Percentiles rank a stretch among this genome's conserved stretches.
These are phyloP conservation scores for Leucania comma DNA, from an alignment of 2,888 invertebrate genomes.

Conservation along the genomic window DNA sequence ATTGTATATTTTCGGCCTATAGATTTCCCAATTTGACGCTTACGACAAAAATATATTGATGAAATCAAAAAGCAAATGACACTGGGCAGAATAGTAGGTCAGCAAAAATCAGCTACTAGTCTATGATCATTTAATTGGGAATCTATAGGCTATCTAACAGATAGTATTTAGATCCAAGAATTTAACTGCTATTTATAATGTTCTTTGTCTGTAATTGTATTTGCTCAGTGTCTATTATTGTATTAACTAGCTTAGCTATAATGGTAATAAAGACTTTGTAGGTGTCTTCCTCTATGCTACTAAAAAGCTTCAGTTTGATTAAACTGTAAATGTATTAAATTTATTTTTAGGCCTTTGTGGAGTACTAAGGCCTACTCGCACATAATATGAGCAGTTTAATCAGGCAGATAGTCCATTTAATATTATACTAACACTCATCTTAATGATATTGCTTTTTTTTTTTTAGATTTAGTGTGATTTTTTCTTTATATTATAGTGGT, in stretches of 20 bases:
- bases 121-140: not conserved
- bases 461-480: not conserved
- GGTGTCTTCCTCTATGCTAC: not conserved
- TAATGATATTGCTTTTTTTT: not conserved
- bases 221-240: slow-evolving; percentile 9
- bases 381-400: not conserved
- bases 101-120: no score
- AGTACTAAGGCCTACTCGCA: not conserved
- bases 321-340: slow-evolving; percentile 4
- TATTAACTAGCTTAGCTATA: slow-evolving; percentile 11
- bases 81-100: no score
- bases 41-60: not conserved
- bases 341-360: not conserved
- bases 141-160: slow-evolving; percentile 1
- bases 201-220: slow-evolving; percentile 12
- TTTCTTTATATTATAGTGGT: not conserved
- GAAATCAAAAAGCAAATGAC: no score
- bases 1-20: slow-evolving; percentile 25
- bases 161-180: slow-evolving; percentile 7
- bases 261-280: slow-evolving; percentile 27
- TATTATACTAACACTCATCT: not conserved
- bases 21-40: not conserved
- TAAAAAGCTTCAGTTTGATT: slow-evolving; percentile 13
- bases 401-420: not conserved
- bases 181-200: not conserved